Conservation (phyloP, 2,113 vertebrate species). For the Catharus fuscescens region DNA sequence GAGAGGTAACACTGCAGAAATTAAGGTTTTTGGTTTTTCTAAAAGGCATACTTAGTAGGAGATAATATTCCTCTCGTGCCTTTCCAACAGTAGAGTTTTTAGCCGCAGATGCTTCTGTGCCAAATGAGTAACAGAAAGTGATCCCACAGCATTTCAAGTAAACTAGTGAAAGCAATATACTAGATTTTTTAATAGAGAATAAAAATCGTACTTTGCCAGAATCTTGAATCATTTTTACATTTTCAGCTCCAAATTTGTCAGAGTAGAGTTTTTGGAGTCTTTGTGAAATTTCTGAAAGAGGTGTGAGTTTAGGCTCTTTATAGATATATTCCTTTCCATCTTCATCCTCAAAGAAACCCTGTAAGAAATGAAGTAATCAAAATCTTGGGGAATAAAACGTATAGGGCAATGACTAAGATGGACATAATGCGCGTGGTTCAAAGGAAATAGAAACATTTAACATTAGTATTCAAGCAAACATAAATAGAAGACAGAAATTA, state of each 20-base stretch:
- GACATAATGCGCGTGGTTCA: background rate
- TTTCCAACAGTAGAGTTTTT: background rate
- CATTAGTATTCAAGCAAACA: conserved; percentile 38
- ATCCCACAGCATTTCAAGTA: background rate
- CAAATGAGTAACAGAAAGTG: background rate
- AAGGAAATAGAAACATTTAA: conserved; percentile 49
- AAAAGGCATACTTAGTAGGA: background rate
- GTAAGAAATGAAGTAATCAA: conserved; percentile 14
- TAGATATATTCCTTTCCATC: conserved; percentile 99
- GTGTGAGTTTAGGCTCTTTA: conserved; percentile 97
- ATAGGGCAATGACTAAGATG: background rate
- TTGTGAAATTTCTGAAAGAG: conserved; percentile 95
- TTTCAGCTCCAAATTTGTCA: conserved; percentile 97
- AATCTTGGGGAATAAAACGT: background rate
- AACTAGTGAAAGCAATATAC: background rate
- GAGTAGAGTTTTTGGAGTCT: conserved; percentile 96
- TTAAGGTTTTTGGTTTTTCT: background rate
- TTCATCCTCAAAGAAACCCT: conserved; percentile 98
- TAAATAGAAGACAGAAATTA: conserved; percentile 16
- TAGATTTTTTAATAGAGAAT: background rate
- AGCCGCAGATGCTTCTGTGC: background rate
- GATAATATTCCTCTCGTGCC: background rate
- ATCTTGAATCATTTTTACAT: conserved; percentile 98
- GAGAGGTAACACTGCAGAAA: background rate
- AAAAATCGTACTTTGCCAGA: conserved; percentile 87